Evolutionary conservation across 2,113 vertebrate genomes (phyloP), one percentile per base, ranked within the genome.

Genomic region (Pteropus alecto): DNA sequence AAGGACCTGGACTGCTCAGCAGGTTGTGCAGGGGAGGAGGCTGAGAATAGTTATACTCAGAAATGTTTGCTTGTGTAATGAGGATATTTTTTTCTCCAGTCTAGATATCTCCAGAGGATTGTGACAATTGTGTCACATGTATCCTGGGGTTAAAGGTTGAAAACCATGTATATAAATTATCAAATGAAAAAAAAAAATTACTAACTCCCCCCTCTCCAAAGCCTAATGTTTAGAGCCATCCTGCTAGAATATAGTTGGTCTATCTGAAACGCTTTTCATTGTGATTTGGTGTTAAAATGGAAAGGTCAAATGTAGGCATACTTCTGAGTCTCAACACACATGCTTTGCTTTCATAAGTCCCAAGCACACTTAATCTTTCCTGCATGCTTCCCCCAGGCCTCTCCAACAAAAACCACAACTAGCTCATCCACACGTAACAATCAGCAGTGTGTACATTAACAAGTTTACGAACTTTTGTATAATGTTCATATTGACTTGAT

Each of bases 401-500:
- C 0, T 74, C 56, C 41, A 41, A 14, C 21, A 78, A 41, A 22
- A 38, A 81, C 51, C 35, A 60, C 16, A 60, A 48, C 81, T 22
- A 30, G 7, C 19, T 63, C 83, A 60, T 13, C 19, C 2, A 2
- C 7, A 19, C 4, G 15, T 54, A 41, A 26, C 2, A 8, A 22
- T 16, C 22, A 65, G 6, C 51, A 33, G 6, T 33, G 30, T 24
- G 70, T 41, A 35, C 58, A 46, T 73, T 15, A 26, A 46, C 48
- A 67, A 43, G 60, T 73, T 78, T 33, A 77, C 22, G 90, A 61
- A 87, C 65, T 61, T 94, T 58, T 76, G 94, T 43, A 0, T 0
- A 95, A 73, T 38, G 51, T 11, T 74, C 92, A 26, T 21, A 56
- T 97, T 77, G 6, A 43, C 84, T 96, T 85, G n/a, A 26, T 54